Evolutionary conservation across 2,888 invertebrate species (phyloP), one percentile per base, ranked within the genome.

Genomic region (Neria commutata): DNA sequence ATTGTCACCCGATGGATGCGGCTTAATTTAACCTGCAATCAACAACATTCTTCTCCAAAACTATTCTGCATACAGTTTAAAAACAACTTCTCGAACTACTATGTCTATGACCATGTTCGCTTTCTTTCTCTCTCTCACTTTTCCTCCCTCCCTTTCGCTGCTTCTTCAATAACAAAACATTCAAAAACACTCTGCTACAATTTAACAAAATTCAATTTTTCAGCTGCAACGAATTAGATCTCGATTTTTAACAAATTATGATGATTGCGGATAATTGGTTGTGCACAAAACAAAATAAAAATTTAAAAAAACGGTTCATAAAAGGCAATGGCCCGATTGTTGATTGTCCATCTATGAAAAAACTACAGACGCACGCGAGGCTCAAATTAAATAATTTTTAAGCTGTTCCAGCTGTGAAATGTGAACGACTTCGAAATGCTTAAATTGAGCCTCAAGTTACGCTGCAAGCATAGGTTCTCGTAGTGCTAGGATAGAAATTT

Each of bases 231-330:
- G 60, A 70, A 71, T 67, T 69, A 68, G 69, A 76, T 77, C 78
- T 77, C 72, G 75, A 80, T 78, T 79, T 80, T 78, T 79, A 79
- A 70, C 66, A 66, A 67, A 72, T 75, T 70, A 80, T 79, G 79
- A 79, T 79, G 79, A 80, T 79, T 79, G 79, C 79, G 79, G 79
- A 79, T 80, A 79, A 79, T 79, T 79, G 79, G 79, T 80, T 79
- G 79, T 76, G 76, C 79, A 80, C 79, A 77, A 67, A 70, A n/a
- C n/a, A n/a, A 68, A 70, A 55, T 65, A 37, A 37, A 53, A 52
- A 24, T 23, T 25, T 8, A 19, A 37, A 49, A 16, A 23, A 19
- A 24, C n/a, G n/a, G n/a, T n/a, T n/a, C n/a, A n/a, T n/a, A n/a
- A n/a, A n/a, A n/a, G n/a, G n/a, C n/a, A n/a, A n/a, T n/a, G n/a